Conservation (phyloP, 2,888 invertebrate species). For the Dromius quadrimaculatus region DNA sequence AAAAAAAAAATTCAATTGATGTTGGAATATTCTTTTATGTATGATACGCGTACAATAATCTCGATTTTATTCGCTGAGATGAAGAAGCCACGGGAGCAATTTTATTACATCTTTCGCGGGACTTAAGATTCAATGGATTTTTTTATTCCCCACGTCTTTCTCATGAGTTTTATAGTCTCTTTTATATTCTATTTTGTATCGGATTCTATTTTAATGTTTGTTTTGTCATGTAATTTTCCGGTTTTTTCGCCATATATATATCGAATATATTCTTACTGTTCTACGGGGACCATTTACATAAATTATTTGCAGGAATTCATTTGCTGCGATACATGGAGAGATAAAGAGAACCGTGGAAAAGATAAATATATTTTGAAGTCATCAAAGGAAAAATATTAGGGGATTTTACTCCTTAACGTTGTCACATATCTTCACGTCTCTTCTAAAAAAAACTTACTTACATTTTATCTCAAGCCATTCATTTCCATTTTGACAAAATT, state of each 20-base stretch:
- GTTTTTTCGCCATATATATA: conserved; percentile 38
- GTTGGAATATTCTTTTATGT: too few species aligned
- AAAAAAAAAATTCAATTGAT: too few species aligned
- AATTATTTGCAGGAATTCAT: conserved; percentile 45
- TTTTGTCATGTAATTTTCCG: conserved; percentile 39
- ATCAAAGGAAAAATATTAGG: conserved; percentile 32
- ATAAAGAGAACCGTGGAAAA: conserved; percentile 10
- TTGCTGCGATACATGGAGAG: conserved; percentile 14
- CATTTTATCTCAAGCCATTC: conserved; percentile 32
- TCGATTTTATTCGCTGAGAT: conserved; percentile 23
- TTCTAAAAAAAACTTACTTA: conserved; percentile 33
- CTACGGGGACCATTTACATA: conserved; percentile 47
- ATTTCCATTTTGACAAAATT: conserved; percentile 37
- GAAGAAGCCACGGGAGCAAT: conserved; percentile 27
- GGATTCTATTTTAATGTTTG: conserved; percentile 44
- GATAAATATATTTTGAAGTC: conserved; percentile 37
- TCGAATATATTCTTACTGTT: conserved; percentile 34
- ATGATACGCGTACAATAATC: conserved; percentile 13
- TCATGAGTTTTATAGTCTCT: conserved; percentile 42
- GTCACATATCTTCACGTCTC: conserved; percentile 35
- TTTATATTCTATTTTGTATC: conserved; percentile 46
- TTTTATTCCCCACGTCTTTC: conserved; percentile 38
- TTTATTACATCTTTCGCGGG: conserved; percentile 37
- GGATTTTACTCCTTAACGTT: conserved; percentile 37
- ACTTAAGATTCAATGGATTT: conserved; percentile 44